These are phyloP conservation scores for Takifugu flavidus DNA, from an alignment of 2,113 vertebrate species.

Conservation along the genomic window DNA sequence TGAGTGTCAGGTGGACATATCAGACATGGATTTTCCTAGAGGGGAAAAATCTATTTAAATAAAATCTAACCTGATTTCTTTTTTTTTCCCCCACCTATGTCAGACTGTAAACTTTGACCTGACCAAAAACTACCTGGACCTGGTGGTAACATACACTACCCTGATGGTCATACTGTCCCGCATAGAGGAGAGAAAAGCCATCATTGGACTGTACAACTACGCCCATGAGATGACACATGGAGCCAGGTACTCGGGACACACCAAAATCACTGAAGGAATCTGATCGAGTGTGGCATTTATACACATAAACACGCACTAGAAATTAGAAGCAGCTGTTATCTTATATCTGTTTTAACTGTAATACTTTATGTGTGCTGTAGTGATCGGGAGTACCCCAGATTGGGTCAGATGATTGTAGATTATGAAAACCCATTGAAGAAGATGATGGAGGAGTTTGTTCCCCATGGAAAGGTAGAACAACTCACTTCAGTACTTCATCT, in stretches of 20 bases:
- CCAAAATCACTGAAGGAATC: not conserved
- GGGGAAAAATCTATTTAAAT: too few species aligned
- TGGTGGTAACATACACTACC: conserved; percentile 96
- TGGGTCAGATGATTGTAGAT: conserved; percentile 99
- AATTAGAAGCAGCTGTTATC: not conserved
- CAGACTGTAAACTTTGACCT: conserved; percentile 99
- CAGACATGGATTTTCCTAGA: too few species aligned
- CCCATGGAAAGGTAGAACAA: conserved; percentile 88
- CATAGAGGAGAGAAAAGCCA: conserved; percentile 97
- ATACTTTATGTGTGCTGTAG: conserved; percentile 62
- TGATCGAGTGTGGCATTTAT: not conserved
- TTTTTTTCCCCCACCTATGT: not conserved
- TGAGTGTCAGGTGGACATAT: too few species aligned
- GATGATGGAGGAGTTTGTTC: conserved; percentile 99
- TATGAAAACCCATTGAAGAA: conserved; percentile 98
- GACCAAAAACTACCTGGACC: conserved; percentile 96
- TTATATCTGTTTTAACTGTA: too few species aligned
- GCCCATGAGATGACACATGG: conserved; percentile 99
- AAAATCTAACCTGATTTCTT: not conserved
- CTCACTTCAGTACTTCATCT: not conserved
- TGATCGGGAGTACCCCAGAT: conserved; percentile 94
- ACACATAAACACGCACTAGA: not conserved
- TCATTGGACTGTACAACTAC: conserved; percentile 97
- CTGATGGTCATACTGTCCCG: conserved; percentile 96
- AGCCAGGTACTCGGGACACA: conserved; percentile 79